Conservation (phyloP, 2,113 vertebrate species). For the Labeo catla region DNA sequence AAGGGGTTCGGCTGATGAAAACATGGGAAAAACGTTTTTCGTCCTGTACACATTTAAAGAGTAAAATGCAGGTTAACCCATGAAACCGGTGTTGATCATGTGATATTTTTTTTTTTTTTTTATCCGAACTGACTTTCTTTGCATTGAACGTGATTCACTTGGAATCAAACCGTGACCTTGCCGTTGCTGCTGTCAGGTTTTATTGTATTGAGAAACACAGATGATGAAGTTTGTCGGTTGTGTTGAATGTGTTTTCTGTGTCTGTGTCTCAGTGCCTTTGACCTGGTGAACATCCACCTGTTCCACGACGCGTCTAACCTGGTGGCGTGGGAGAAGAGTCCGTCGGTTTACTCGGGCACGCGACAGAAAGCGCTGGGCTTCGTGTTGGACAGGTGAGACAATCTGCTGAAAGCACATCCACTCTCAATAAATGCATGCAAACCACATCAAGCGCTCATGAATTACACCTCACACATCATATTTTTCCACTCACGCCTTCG, state of each 20-base stretch:
- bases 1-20: too few species aligned
- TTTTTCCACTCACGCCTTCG: constrained; percentile 60
- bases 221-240: neutral
- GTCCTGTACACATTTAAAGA: too few species aligned
- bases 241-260: neutral
- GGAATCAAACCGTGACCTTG: too few species aligned
- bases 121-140: too few species aligned
- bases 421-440: constrained; percentile 73
- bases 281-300: constrained; percentile 99
- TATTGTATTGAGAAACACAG: too few species aligned
- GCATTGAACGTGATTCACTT: too few species aligned
- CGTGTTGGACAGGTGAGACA: constrained; percentile 89
- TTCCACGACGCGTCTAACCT: constrained; percentile 98
- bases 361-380: constrained; percentile 94
- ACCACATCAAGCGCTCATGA: constrained; percentile 63
- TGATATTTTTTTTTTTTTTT: too few species aligned
- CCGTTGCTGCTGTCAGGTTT: too few species aligned
- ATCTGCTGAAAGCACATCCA: constrained; percentile 47
- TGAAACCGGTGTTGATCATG: too few species aligned
- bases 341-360: constrained; percentile 91
- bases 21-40: too few species aligned
- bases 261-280: constrained; percentile 84
- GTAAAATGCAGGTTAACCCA: too few species aligned
- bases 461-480: constrained; percentile 66
- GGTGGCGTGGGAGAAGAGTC: constrained; percentile 95